phyloP scores from a whole-genome alignment of 35 echinoderm and acorn worm genomes.

The Heliocidaris erythrogramma region DNA sequence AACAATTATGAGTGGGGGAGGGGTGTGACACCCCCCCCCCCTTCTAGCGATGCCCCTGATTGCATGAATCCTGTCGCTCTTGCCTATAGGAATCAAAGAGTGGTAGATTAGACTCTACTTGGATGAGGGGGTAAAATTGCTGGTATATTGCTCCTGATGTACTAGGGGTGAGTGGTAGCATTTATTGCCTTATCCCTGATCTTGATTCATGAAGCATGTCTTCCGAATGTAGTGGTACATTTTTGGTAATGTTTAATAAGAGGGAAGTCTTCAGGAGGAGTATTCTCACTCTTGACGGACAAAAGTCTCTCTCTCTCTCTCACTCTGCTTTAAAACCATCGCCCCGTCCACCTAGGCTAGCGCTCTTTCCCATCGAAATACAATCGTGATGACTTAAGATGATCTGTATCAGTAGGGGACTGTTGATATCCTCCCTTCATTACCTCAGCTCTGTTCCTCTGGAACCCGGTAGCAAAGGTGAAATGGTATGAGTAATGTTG shows the following conservation, averaged over 20 bases:
- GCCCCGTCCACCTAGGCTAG: too few relatives aligned
- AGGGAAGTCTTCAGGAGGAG: background rate
- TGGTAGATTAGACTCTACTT: background rate
- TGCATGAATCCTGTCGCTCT: too few relatives aligned
- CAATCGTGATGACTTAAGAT: too few relatives aligned
- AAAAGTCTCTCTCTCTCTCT: too few relatives aligned
- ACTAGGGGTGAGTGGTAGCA: background rate
- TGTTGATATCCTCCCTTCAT: too few relatives aligned
- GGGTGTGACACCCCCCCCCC: too few relatives aligned
- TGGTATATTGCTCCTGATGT: background rate
- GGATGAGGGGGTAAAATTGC: background rate
- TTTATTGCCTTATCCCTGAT: background rate
- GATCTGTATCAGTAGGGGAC: too few relatives aligned
- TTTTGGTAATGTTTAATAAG: background rate
- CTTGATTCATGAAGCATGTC: background rate
- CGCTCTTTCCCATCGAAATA: too few relatives aligned
- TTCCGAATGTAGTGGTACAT: background rate
- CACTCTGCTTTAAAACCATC: too few relatives aligned
- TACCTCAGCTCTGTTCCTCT: background rate
- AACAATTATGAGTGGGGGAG: too few relatives aligned
- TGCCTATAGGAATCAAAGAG: too few relatives aligned
- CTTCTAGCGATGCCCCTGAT: too few relatives aligned
- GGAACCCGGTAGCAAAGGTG: background rate
- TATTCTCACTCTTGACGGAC: background rate
- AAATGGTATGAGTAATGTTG: background rate